Evolutionary conservation across 2,797 vertebrate genomes (phyloP), one percentile per base, ranked within the genome.

Genomic region (Pangasius krempfi): DNA sequence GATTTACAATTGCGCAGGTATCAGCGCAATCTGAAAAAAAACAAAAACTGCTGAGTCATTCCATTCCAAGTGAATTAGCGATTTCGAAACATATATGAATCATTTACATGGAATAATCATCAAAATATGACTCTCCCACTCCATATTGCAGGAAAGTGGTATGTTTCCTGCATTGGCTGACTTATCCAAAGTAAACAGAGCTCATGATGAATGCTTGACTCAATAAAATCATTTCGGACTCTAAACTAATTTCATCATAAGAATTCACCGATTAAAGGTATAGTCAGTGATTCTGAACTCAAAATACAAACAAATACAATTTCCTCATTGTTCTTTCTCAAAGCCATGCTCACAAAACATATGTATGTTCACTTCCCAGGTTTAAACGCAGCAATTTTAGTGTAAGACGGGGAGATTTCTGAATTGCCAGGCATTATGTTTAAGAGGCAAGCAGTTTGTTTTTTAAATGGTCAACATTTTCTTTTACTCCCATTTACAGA

Each of bases 221-320:
- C 30, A 72, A 73, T 22, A 6, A 60, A 44, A 86, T 58, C 18
- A 86, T 20, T 84, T 70, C 22, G 44, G 68, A 56, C 78, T 44
- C 25, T 56, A 87, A 87, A 44, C 50, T 64, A 47, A n/a, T 83
- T 47, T 83, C 30, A 79, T 47, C 44, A 68, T 27, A 27, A 82
- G 56, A 40, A n/a, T 20, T 30, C 18, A 66, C 22, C 0, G 25
- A 50, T 66, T 66, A 64, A 62, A 44, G 25, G 58, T 82, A 40
- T 44, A 60, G 80, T 64, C 14, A 64, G 12, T n/a, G 25, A 64
- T 37, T 14, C 33, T 25, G 10, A 22, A 37, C 56, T 56, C 18
- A n/a, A n/a, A 76, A 52, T 50, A 25, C 73, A 54, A 78, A 50
- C n/a, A 78, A 56, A 37, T 37, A 27, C 79, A 44, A 62, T 62